phyloP scores from a whole-genome alignment of 2,888 invertebrate species.

The Amiota minor region DNA sequence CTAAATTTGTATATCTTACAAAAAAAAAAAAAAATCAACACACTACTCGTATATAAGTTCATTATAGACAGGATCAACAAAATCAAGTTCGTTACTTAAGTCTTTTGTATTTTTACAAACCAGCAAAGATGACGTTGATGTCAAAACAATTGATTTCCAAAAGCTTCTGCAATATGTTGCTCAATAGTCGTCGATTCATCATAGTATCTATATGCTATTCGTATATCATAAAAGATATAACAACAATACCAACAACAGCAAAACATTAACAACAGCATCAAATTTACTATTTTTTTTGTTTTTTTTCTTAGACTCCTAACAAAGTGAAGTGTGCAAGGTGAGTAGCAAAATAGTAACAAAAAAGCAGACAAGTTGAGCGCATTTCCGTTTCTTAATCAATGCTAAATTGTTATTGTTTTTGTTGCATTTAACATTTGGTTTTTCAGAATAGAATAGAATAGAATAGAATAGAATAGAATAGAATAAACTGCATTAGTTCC shows the following conservation, averaged over 20 bases:
- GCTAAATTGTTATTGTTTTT: conserved; percentile 53
- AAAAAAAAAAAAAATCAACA: no score
- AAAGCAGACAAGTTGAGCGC: conserved; percentile 55
- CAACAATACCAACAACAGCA: conserved; percentile 30
- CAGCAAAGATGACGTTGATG: neutral
- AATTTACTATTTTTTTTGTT: no score
- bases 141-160: neutral
- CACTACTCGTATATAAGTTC: neutral
- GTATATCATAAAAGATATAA: conserved; percentile 32
- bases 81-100: conserved; percentile 35
- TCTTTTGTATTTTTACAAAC: conserved; percentile 33
- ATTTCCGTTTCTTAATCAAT: conserved; percentile 65
- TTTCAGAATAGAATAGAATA: conserved; percentile 6
- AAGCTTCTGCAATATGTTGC: neutral
- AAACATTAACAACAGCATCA: conserved; percentile 28
- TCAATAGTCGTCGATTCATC: neutral
- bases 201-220: conserved; percentile 26
- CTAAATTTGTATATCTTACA: neutral
- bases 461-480: neutral
- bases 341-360: conserved; percentile 28
- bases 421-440: conserved; percentile 24
- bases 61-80: neutral
- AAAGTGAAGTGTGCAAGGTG: neutral
- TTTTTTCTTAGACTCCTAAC: conserved; percentile 11
- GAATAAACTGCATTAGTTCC: conserved; percentile 34